These are phyloP conservation scores for Geotrypetes seraphini DNA, from an alignment of 2,797 vertebrate species.

Conservation along the genomic window DNA sequence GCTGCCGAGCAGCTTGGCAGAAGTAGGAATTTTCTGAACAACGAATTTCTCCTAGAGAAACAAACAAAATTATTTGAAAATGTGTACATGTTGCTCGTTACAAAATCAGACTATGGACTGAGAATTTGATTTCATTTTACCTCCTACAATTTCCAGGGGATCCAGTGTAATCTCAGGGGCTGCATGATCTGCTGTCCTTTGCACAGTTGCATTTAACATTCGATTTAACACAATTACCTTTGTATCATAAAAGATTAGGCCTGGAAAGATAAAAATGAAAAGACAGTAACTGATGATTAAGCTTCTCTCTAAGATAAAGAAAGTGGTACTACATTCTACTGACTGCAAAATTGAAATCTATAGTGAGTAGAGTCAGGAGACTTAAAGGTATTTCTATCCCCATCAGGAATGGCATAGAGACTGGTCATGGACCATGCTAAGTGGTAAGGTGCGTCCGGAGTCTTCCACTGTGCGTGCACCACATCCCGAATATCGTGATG, in stretches of 20 bases:
- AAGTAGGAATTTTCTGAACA: conserved; percentile 92
- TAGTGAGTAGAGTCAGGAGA: no score
- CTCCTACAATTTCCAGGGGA: conserved; percentile 92
- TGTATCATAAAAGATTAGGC: conserved; percentile 90
- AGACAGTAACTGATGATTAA: background rate
- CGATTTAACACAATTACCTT: conserved; percentile 94
- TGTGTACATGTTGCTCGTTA: rapidly evolving
- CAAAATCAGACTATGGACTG: no score
- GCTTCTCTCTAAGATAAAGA: background rate
- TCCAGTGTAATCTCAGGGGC: conserved; percentile 95
- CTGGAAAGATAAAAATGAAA: conserved; percentile 25
- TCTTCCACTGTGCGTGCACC: no score
- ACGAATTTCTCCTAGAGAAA: conserved; percentile 87
- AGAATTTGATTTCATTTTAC: no score
- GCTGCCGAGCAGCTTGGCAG: conserved; percentile 89
- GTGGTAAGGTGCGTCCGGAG: no score
- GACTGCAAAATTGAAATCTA: no score
- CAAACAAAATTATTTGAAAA: background rate
- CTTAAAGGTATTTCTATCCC: no score
- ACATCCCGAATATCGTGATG: no score
- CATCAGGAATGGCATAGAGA: no score
- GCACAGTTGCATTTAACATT: conserved; percentile 87
- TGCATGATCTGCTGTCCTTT: conserved; percentile 90
- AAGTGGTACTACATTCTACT: no score
- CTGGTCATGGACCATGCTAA: no score